Percentiles rank a stretch among this genome's conserved stretches.
These are phyloP conservation scores for Philhelius pedissequus DNA, from an alignment of 2,888 invertebrate species.

Conservation along the genomic window DNA sequence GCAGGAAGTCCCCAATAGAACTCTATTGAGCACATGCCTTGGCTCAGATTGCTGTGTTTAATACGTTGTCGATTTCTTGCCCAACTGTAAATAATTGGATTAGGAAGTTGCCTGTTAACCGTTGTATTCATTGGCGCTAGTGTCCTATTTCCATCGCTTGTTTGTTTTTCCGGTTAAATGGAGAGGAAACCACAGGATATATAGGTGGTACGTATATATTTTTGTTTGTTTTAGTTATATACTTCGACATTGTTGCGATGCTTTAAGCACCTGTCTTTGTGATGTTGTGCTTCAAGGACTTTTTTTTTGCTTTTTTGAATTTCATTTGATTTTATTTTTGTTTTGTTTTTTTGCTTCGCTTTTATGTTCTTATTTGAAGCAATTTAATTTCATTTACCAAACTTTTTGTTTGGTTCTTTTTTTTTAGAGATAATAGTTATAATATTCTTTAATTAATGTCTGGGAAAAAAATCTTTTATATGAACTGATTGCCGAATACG, in stretches of 20 bases:
- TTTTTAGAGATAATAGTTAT: neutral
- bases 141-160: conserved; percentile 62
- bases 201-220: neutral
- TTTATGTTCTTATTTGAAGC: neutral
- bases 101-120: conserved; percentile 67
- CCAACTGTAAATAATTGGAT: conserved; percentile 68
- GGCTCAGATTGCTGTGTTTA: conserved; percentile 44
- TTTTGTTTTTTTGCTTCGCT: neutral
- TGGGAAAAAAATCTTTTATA: too few species aligned
- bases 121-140: conserved; percentile 61
- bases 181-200: conserved; percentile 65
- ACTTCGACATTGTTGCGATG: conserved; percentile 15
- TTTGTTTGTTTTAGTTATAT: conserved; percentile 2
- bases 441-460: neutral
- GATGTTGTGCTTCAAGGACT: conserved; percentile 8
- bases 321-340: neutral
- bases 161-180: conserved; percentile 67
- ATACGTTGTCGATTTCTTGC: conserved; percentile 62
- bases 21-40: conserved; percentile 28
- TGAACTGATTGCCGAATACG: too few species aligned
- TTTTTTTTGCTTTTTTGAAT: neutral
- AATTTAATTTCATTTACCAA: neutral
- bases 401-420: neutral
- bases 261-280: conserved; percentile 33
- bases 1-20: neutral